Conservation (phyloP, 1,140 invertebrate species). For the Drosophila parvula region DNA sequence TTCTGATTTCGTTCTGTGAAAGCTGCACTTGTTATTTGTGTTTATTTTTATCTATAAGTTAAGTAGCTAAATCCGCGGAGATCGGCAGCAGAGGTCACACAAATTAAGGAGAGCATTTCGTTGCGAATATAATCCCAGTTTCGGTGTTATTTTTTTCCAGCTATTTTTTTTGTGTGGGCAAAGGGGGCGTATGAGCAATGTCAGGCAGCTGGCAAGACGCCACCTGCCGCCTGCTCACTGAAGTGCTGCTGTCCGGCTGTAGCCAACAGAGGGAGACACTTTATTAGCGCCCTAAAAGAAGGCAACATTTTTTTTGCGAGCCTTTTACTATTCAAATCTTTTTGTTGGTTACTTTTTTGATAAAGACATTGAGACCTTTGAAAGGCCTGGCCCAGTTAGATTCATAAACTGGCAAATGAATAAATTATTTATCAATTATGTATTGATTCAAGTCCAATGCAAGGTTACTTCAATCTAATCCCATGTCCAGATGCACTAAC, state of each 20-base stretch:
- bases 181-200: conserved; percentile 65
- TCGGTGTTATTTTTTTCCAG: not conserved
- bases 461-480: conserved; percentile 65
- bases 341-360: not conserved
- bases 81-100: conserved; percentile 55
- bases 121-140: conserved; percentile 24
- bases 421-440: conserved; percentile 16
- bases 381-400: too few species aligned
- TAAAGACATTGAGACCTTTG: not conserved
- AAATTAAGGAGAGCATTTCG: conserved; percentile 56
- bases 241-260: too few species aligned
- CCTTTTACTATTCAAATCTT: not conserved
- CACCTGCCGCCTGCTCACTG: not conserved
- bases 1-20: conserved; percentile 51
- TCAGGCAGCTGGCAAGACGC: conserved; percentile 2
- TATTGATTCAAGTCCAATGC: conserved; percentile 9
- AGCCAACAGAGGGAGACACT: conserved; percentile 21
- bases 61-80: conserved; percentile 54
- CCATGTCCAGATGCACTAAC: conserved; percentile 19
- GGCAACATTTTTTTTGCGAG: not conserved
- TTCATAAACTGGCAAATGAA: conserved; percentile 1
- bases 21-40: conserved; percentile 18
- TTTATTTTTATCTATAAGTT: conserved; percentile 47
- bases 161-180: conserved; percentile 3
- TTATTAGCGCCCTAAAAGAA: conserved; percentile 7